phyloP scores from a whole-genome alignment of 2,113 vertebrate species.

The Istiophorus platypterus region DNA sequence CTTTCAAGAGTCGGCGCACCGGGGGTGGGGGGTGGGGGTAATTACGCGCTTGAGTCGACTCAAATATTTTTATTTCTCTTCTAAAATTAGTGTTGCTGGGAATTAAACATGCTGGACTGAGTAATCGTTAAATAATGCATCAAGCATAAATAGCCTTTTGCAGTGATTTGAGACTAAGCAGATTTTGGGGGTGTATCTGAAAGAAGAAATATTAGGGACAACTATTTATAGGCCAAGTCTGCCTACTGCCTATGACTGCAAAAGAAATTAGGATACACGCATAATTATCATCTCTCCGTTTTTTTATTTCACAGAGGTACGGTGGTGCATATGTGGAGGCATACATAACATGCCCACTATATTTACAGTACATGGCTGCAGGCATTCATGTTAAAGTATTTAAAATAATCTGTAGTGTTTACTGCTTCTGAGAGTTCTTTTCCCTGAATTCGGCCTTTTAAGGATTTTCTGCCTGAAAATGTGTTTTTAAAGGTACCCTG shows the following conservation, averaged over 20 bases:
- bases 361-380: background rate
- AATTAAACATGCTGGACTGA: slow-evolving; percentile 33
- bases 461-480: background rate
- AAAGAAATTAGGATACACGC: background rate
- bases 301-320: background rate
- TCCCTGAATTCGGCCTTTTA: slow-evolving; percentile 7
- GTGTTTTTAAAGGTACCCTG: too few species aligned
- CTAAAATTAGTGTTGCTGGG: slow-evolving; percentile 21
- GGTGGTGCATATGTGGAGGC: background rate
- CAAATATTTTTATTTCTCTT: background rate
- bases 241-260: background rate
- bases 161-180: slow-evolving; percentile 12
- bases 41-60: background rate
- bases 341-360: background rate
- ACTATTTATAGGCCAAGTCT: slow-evolving; percentile 45
- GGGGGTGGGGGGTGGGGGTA: too few species aligned
- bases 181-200: slow-evolving; percentile 18
- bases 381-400: background rate
- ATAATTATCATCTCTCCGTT: background rate
- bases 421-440: background rate
- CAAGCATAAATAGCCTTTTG: slow-evolving; percentile 32
- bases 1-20: background rate
- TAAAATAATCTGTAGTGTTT: slow-evolving; percentile 6
- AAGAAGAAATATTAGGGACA: slow-evolving; percentile 38
- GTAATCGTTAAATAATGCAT: slow-evolving; percentile 43